A percentile compares a stretch with the other conserved stretches of the same genome.
Conservation (phyloP, 2,888 invertebrate species). For the Acleris cristana region DNA sequence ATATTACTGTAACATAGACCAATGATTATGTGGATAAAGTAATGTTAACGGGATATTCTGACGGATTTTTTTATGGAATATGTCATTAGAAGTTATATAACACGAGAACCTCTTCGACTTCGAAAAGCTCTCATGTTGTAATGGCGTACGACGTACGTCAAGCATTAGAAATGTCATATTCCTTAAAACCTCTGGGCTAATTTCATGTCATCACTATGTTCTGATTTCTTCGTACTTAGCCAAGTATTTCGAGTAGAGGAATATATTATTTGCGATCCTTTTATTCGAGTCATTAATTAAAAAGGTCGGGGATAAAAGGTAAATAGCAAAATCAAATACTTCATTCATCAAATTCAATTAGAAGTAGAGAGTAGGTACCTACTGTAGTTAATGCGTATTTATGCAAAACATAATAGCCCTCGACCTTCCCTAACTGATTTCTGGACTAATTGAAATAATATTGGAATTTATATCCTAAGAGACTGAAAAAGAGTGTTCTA, state of each 20-base stretch:
- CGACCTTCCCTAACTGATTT: slow-evolving; percentile 26
- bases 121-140: not conserved
- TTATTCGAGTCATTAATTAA: slow-evolving; percentile 30
- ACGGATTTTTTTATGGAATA: slow-evolving; percentile 12
- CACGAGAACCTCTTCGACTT: not conserved
- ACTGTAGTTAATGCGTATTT: slow-evolving; percentile 1
- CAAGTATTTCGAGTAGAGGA: slow-evolving; percentile 34
- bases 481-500: slow-evolving; percentile 81
- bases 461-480: slow-evolving; percentile 77
- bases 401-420: not conserved
- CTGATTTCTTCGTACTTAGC: slow-evolving; percentile 26
- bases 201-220: slow-evolving; percentile 17
- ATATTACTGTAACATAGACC: slow-evolving; percentile 59
- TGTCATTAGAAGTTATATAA: not conserved
- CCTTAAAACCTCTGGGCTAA: slow-evolving; percentile 1
- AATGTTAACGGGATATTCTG: slow-evolving; percentile 23
- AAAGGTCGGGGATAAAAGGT: slow-evolving; percentile 9
- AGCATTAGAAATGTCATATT: not conserved
- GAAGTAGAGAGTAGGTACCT: not conserved
- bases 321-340: slow-evolving; percentile 1
- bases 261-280: slow-evolving; percentile 31
- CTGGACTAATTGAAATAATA: slow-evolving; percentile 52
- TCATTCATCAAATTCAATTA: not conserved
- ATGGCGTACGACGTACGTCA: not conserved
- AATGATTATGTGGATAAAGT: slow-evolving; percentile 46